Base-by-base conservation (phyloP, 2,888 invertebrate species). In the Timema cristinae region DNA sequence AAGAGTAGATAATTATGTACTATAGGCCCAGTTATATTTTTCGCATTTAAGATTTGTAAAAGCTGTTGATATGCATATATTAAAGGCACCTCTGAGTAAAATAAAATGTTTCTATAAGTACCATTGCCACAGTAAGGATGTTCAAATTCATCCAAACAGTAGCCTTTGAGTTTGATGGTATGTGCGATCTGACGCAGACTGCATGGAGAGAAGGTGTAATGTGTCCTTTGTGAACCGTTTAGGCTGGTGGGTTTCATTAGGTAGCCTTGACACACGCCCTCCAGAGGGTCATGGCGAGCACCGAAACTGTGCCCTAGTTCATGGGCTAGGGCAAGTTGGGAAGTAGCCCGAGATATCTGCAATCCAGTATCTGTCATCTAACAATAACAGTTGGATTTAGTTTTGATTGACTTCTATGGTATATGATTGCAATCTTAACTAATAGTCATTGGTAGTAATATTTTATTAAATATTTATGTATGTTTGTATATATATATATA, bases 301-400 rank as follows among this genome's bases (percentile, higher is more conserved):
- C 86, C 86, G 75, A 86, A 86, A 78, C 86, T 86, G 77, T 86
- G 86, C 83, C 85, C 85, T 79, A 85, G 81, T 75, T 85, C 85
- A 75, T 85, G 85, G 0, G 84, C 82, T 0, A 85, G 79, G 1
- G 84, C 84, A 0, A 84, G 76, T 9, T 13, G 50, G 8, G 15
- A 7, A 15, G 77, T 78, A 9, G 79, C 68, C 66, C 79, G 78
- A 50, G 0, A 84, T 82, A n/a, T 85, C 81, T 54, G 85, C n/a
- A 85, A 82, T 0, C 84, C 79, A 8, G n/a, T 1, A 11, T 47
- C 48, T n/a, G n/a, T 32, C n/a, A 32, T 9, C 47, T 32, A 32
- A 32, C 32, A 32, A 32, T 32, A 32, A 32, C 32, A 32, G 32
- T 32, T 32, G 32, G 32, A 32, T 32, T 32, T 32, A 32, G 32